Base-by-base conservation (phyloP, 1,140 invertebrate genomes). In the Lycorma delicatula region DNA sequence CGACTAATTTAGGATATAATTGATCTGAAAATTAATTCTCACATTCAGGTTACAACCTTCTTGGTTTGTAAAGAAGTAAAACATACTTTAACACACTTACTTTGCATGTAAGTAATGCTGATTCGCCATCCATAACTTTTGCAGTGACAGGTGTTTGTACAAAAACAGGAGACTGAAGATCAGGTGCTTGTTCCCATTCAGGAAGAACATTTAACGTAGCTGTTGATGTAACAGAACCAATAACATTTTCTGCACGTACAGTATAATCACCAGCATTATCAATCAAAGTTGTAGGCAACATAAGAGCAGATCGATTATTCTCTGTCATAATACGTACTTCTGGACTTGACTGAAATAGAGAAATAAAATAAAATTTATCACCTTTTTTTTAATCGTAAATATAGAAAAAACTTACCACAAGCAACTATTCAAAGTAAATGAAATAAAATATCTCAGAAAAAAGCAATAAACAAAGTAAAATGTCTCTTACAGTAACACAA, bases 61-160 rank as follows among this genome's bases (percentile, higher is more conserved):
- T n/a, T n/a, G n/a, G n/a, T n/a, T n/a, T n/a, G n/a, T n/a, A n/a
- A n/a, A n/a, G n/a, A n/a, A n/a, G n/a, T n/a, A n/a, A n/a, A n/a
- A n/a, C n/a, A n/a, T n/a, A n/a, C n/a, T n/a, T n/a, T n/a, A n/a
- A n/a, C n/a, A n/a, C n/a, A n/a, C 64, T 67, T 23, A 91, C 81
- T 62, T 83, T 73, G 65, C 88, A 91, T 55, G 75, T 83, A 41
- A 97, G 80, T 62, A 82, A 78, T 23, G 91, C 86, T 66, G 88
- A 83, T 67, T 96, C 91, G 38, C 91, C 91, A 72, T 97, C 93
- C 91, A 96, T 97, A 6, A 96, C 86, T 64, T 84, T 83, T 1
- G 86, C 72, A 16, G 86, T 81, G 46, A 79, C 76, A 49, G 93
- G 74, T 64, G 79, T 80, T 65, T 81, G 81, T 13, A 83, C 75